Evolutionary conservation across 2,797 vertebrate species (phyloP).

Genomic region (Astyanax mexicanus): DNA sequence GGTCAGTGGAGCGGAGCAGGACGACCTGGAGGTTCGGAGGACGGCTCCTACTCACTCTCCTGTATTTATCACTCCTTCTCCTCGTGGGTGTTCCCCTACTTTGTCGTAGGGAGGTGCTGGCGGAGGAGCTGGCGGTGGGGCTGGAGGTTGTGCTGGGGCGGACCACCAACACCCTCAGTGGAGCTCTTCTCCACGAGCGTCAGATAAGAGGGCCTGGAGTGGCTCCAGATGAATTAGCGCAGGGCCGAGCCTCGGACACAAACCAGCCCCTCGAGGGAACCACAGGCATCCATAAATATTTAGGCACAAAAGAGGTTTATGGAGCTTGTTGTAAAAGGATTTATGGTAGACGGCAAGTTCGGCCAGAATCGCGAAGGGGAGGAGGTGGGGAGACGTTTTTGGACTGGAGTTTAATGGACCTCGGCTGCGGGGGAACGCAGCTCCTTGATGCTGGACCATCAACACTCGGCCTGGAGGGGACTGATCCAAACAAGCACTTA

Average conservation of each 20-base stretch:
- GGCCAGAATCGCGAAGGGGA: slow-evolving; percentile 71
- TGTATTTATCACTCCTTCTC: slow-evolving; percentile 65
- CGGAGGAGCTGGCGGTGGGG: slow-evolving; percentile 19
- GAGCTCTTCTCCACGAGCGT: slow-evolving; percentile 64
- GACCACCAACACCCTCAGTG: slow-evolving; percentile 67
- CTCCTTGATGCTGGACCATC: slow-evolving; percentile 65
- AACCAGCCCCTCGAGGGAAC: slow-evolving; percentile 79
- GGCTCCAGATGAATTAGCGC: slow-evolving; percentile 76
- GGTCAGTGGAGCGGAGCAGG: slow-evolving; percentile 71
- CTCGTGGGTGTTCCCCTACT: slow-evolving; percentile 66
- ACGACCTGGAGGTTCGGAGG: slow-evolving; percentile 61
- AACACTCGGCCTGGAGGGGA: slow-evolving; percentile 62
- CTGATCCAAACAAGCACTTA: slow-evolving; percentile 78
- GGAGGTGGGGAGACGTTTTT: slow-evolving; percentile 66
- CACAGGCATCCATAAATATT: slow-evolving; percentile 85
- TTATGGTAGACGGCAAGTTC: slow-evolving; percentile 74
- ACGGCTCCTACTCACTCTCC: slow-evolving; percentile 45
- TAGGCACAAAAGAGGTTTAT: slow-evolving; percentile 82
- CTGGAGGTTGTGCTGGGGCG: slow-evolving; percentile 57
- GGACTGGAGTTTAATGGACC: slow-evolving; percentile 60
- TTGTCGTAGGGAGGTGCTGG: slow-evolving; percentile 26
- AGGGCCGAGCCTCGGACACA: slow-evolving; percentile 74
- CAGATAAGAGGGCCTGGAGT: slow-evolving; percentile 78
- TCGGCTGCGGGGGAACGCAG: slow-evolving; percentile 29
- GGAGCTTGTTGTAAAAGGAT: slow-evolving; percentile 85